Evolutionary conservation across 2,888 invertebrate genomes (phyloP).

Genomic region (Drosophila acutilabella): DNA sequence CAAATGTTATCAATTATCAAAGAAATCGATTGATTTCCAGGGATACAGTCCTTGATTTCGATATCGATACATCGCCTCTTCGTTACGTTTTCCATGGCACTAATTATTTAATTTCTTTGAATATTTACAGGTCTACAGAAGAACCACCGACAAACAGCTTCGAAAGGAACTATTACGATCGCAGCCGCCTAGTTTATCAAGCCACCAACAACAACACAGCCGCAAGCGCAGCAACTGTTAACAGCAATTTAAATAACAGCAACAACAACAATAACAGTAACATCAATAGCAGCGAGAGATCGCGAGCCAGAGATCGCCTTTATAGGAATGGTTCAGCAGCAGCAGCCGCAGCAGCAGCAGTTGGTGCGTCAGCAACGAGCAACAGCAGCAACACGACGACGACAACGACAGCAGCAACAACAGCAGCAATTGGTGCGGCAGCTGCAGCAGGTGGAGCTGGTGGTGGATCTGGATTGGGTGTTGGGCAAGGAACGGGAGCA

Average conservation of each 20-base stretch:
- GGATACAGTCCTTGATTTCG: not conserved
- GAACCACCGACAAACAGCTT: slow-evolving; percentile 85
- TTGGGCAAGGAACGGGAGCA: slow-evolving; percentile 41
- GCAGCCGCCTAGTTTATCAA: slow-evolving; percentile 84
- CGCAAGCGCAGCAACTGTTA: slow-evolving; percentile 49
- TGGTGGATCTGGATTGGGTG: slow-evolving; percentile 48
- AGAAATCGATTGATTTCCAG: not conserved
- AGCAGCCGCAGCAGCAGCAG: slow-evolving; percentile 51
- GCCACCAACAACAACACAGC: slow-evolving; percentile 56
- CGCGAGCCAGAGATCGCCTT: slow-evolving; percentile 59
- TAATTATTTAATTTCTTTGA: not conserved
- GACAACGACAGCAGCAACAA: slow-evolving; percentile 53
- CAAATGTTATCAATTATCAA: not conserved
- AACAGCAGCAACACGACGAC: slow-evolving; percentile 51
- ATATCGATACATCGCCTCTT: not conserved
- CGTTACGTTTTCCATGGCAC: not conserved
- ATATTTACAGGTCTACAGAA: slow-evolving; percentile 84
- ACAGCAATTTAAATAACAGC: slow-evolving; percentile 26
- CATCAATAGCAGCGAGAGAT: slow-evolving; percentile 58
- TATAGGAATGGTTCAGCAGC: slow-evolving; percentile 69
- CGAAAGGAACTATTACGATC: slow-evolving; percentile 85
- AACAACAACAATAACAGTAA: slow-evolving; percentile 34
- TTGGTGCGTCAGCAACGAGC: slow-evolving; percentile 41
- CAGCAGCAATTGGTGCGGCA: slow-evolving; percentile 49
- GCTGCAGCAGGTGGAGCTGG: slow-evolving; percentile 50